phyloP scores from a whole-genome alignment of 1,140 invertebrate genomes.

The Pararge aegeria region DNA sequence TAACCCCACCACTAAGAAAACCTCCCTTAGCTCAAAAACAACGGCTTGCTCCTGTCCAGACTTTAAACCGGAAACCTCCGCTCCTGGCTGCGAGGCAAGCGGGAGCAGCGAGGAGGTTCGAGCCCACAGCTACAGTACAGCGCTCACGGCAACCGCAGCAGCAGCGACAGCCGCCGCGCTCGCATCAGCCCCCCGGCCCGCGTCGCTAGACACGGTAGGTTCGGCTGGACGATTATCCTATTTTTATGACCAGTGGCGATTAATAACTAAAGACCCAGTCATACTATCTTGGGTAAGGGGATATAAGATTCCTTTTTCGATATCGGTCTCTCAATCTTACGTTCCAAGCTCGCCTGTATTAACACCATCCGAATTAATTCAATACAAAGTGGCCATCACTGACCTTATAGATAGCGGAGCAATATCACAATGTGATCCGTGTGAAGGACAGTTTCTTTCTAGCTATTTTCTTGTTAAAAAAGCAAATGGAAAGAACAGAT shows the following conservation, averaged over 20 bases:
- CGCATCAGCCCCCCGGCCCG: background rate
- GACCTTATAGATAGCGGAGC: too few species aligned
- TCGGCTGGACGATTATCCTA: too few species aligned
- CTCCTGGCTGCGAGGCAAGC: conserved; percentile 11
- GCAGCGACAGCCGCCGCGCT: too few species aligned
- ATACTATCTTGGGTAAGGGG: conserved; percentile 29
- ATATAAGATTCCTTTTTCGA: conserved; percentile 27
- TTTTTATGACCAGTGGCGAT: too few species aligned
- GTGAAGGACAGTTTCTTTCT: conserved; percentile 30
- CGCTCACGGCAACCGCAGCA: too few species aligned
- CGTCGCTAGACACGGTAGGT: conserved; percentile 24
- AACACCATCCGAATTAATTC: background rate
- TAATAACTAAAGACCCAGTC: too few species aligned
- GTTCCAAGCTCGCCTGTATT: too few species aligned
- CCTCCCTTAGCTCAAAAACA: conserved; percentile 12
- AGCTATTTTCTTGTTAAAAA: conserved; percentile 23
- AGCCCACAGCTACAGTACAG: too few species aligned
- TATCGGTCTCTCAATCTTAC: background rate
- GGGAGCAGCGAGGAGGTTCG: too few species aligned
- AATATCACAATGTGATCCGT: conserved; percentile 23
- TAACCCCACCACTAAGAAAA: background rate
- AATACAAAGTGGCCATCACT: conserved; percentile 18
- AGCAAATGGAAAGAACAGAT: conserved; percentile 34
- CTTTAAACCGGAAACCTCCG: conserved; percentile 36
- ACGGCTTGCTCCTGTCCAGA: too few species aligned